These are phyloP conservation scores for Salvelinus namaycush DNA, from an alignment of 2,113 vertebrate species.

Conservation along the genomic window DNA sequence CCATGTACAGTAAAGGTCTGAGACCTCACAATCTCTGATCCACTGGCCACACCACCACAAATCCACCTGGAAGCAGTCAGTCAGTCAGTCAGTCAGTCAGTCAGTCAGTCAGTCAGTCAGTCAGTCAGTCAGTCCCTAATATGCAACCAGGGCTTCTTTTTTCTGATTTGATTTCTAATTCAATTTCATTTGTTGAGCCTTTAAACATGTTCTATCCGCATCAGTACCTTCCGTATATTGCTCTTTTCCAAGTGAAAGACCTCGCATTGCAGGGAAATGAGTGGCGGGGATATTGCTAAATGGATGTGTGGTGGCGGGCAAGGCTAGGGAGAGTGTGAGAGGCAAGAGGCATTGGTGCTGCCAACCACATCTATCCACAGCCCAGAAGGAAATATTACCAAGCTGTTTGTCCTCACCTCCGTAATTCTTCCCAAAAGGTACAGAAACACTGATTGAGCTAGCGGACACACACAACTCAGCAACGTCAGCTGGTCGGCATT, in stretches of 20 bases:
- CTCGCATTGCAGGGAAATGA: neutral
- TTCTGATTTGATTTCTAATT: neutral
- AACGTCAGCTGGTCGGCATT: neutral
- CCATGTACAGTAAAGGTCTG: too few species aligned
- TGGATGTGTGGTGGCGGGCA: neutral
- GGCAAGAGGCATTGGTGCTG: too few species aligned
- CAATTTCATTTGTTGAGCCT: neutral
- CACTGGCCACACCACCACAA: neutral
- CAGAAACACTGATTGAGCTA: neutral
- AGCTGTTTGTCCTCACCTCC: neutral
- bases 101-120: too few species aligned
- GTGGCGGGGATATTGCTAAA: neutral
- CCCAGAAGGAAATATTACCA: neutral
- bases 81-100: neutral
- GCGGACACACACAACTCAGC: neutral
- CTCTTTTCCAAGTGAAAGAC: neutral
- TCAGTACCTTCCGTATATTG: too few species aligned
- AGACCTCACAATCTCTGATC: too few species aligned
- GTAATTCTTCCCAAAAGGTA: neutral
- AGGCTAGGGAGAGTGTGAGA: neutral
- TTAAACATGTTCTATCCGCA: too few species aligned
- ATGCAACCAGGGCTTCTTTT: neutral
- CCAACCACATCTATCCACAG: neutral
- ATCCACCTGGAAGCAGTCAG: neutral
- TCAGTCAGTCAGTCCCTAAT: neutral